Base-by-base conservation (phyloP, 2,888 invertebrate species). In the Strigamia crassipes region DNA sequence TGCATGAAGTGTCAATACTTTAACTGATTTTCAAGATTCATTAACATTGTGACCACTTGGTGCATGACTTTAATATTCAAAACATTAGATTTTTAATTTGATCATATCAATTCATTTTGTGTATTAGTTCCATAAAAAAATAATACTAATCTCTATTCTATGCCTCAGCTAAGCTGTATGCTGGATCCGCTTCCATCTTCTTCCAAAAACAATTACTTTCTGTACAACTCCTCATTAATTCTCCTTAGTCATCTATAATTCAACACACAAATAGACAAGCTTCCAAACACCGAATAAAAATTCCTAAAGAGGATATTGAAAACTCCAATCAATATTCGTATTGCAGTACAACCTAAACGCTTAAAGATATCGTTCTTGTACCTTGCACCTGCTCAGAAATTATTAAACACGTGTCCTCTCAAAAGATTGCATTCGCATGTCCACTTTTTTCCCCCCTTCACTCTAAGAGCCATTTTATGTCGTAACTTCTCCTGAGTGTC, bases 261-360 rank as follows among this genome's bases (percentile, higher is more conserved):
- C 61, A 21, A 21, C 18, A 12, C 61, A n/a, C 21, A 73, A 73
- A 73, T 27, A 73, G 73, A 73, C 27, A 73, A n/a, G 56, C 56
- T 56, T 18, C 9, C 56, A 56, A 51, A 73, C 73, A 73, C 31
- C 23, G 31, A 61, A 61, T 23, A 61, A 73, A 73, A 73, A 73
- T 27, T 73, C n/a, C 13, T 73, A 27, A 27, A 23, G 31, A 73
- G 27, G 31, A 73, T 73, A 73, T 73, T 73, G 73, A 73, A 73
- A 73, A 73, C 73, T 5, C 61, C 61, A 73, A 73, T 73, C 73
- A 73, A 73, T 73, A 73, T 73, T 73, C n/a, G 10, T 27, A 12
- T 15, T 27, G 27, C 73, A 12, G 56, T 46, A 56, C 15, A 6
- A 66, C n/a, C 0, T 3, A 31, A 73, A 73, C 23, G 27, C 31